phyloP scores from a whole-genome alignment of 2,888 invertebrate species.

The Aproaerema taeniolella region DNA sequence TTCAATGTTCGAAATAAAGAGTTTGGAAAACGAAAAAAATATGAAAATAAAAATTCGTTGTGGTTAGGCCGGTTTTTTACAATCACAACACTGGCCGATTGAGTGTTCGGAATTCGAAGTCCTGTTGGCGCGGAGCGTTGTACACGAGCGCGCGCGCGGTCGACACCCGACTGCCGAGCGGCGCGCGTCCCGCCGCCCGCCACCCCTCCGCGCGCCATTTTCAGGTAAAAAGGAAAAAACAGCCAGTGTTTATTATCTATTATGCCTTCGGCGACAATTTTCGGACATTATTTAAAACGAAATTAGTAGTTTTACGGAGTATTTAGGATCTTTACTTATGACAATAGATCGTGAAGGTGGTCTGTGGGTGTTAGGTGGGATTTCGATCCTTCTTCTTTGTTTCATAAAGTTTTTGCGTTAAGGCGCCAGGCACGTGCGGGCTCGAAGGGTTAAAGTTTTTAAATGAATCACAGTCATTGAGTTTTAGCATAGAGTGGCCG shows the following conservation, averaged over 20 bases:
- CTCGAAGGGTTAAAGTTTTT: no score
- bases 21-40: constrained; percentile 7
- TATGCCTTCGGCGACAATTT: constrained; percentile 31
- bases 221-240: constrained; percentile 54
- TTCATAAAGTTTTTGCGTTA: constrained; percentile 23
- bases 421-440: constrained; percentile 19
- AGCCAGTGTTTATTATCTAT: constrained; percentile 40
- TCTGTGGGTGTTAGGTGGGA: constrained; percentile 18
- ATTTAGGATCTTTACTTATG: constrained; percentile 26
- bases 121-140: constrained; percentile 28
- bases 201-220: constrained; percentile 45
- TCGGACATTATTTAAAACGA: constrained; percentile 21
- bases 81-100: constrained; percentile 15
- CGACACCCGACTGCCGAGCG: constrained; percentile 57
- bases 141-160: constrained; percentile 43
- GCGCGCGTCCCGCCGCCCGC: constrained; percentile 45
- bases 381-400: constrained; percentile 25
- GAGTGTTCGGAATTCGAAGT: constrained; percentile 18
- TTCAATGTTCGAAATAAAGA: constrained; percentile 5
- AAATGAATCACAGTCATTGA: no score
- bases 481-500: no score
- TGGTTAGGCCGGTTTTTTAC: constrained; percentile 36
- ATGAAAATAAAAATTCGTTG: constrained; percentile 13
- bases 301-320: constrained; percentile 26
- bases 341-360: constrained; percentile 30